phyloP scores from a whole-genome alignment of 2,888 invertebrate species.

The Kuschelorhynchus macadamiae region DNA sequence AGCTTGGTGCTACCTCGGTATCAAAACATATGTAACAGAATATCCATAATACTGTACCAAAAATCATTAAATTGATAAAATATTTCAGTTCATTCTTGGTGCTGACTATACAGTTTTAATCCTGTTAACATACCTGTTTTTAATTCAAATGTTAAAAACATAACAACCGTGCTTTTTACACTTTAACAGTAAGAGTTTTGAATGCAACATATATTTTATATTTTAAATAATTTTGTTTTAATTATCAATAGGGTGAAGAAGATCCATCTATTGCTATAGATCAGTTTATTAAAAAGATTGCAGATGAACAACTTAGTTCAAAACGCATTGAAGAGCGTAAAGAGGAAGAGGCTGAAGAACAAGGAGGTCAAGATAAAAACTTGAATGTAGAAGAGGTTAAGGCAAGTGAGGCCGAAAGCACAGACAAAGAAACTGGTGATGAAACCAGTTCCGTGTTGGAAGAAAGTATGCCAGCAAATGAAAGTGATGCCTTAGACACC shows the following conservation, averaged over 20 bases:
- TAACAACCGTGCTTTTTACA: too few relatives aligned
- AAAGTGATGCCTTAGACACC: background rate
- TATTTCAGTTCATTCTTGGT: too few relatives aligned
- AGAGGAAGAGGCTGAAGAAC: conserved; percentile 40
- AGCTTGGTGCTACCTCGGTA: too few relatives aligned
- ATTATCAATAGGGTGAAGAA: conserved; percentile 33
- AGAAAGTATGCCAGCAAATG: background rate
- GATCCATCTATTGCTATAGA: conserved; percentile 50
- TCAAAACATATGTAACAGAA: too few relatives aligned
- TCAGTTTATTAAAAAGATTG: conserved; percentile 50
- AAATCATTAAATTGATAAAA: too few relatives aligned
- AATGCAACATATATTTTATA: too few relatives aligned
- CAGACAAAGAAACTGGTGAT: background rate
- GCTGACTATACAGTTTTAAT: too few relatives aligned
- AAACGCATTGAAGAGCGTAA: conserved; percentile 44
- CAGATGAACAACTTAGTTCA: conserved; percentile 50
- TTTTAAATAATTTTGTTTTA: too few relatives aligned
- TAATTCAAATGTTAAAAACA: too few relatives aligned
- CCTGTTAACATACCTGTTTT: too few relatives aligned
- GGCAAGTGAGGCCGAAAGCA: background rate
- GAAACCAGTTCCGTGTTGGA: conserved; percentile 3
- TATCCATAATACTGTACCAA: too few relatives aligned
- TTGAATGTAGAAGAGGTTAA: background rate
- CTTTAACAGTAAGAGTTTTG: too few relatives aligned
- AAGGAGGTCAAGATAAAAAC: conserved; percentile 8